These are phyloP conservation scores for Romanomermis culicivorax DNA, from an alignment of 2,888 invertebrate genomes.

Conservation along the genomic window DNA sequence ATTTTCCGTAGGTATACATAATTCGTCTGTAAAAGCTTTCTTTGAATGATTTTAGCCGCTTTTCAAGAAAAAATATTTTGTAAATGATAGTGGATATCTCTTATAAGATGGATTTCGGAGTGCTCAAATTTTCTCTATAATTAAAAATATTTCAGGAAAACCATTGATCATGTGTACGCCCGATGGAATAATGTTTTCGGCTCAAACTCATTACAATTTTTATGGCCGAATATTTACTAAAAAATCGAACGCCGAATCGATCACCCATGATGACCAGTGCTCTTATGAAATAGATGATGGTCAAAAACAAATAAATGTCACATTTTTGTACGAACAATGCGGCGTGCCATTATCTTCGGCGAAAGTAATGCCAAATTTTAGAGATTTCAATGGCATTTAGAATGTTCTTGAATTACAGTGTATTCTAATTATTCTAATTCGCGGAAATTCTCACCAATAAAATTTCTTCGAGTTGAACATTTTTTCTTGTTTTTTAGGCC, in stretches of 20 bases:
- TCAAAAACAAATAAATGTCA: constrained; percentile 12
- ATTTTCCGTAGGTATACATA: too few relatives aligned
- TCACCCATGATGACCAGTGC: too few relatives aligned
- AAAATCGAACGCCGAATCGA: constrained; percentile 13
- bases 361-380: constrained; percentile 9
- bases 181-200: constrained; percentile 22
- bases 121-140: too few relatives aligned
- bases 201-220: constrained; percentile 22
- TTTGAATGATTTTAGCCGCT: too few relatives aligned
- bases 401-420: neutral
- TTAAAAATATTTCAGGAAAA: constrained; percentile 18
- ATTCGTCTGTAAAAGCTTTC: too few relatives aligned
- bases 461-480: neutral
- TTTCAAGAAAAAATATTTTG: too few relatives aligned
- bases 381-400: too few relatives aligned
- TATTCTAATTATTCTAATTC: neutral
- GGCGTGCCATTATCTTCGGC: constrained; percentile 19
- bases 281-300: neutral
- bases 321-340: constrained; percentile 19
- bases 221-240: constrained; percentile 23
- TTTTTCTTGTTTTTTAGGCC: neutral
- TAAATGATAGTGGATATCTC: too few relatives aligned
- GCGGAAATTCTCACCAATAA: neutral
- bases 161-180: constrained; percentile 21
- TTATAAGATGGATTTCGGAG: too few relatives aligned